Percentiles rank a stretch among this genome's conserved stretches.
These are phyloP conservation scores for Pteromalus puparum DNA, from an alignment of 1,140 invertebrate species.

Conservation along the genomic window DNA sequence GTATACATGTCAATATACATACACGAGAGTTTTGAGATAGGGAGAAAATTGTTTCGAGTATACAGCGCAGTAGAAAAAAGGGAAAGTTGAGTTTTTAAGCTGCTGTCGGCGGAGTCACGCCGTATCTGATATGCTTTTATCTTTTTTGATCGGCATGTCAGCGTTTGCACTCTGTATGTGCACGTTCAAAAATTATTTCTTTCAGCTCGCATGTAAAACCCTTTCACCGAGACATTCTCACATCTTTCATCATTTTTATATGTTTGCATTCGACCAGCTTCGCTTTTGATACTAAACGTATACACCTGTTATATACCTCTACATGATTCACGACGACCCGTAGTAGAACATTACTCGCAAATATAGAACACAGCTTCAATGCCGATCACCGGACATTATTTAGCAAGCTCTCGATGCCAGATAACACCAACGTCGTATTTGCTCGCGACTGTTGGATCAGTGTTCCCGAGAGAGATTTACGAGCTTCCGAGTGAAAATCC, in stretches of 20 bases:
- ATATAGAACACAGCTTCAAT: neutral
- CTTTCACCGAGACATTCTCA: neutral
- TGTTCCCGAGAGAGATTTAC: constrained; percentile 4
- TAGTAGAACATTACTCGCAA: too few species aligned
- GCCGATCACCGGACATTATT: neutral
- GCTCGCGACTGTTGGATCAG: neutral
- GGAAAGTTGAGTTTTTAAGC: too few species aligned
- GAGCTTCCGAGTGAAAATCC: constrained; percentile 18
- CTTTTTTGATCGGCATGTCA: too few species aligned
- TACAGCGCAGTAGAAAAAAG: too few species aligned
- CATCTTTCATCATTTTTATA: neutral
- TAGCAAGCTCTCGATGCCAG: neutral
- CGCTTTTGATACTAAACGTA: neutral
- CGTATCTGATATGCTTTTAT: too few species aligned
- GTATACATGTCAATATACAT: neutral
- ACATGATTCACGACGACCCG: neutral
- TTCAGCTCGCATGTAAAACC: neutral
- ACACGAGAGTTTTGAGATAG: too few species aligned
- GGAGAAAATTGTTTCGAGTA: too few species aligned
- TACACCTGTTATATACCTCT: neutral
- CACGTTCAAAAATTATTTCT: too few species aligned
- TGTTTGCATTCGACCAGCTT: neutral
- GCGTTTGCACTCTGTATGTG: neutral
- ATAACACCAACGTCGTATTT: constrained; percentile 20
- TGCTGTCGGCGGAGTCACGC: too few species aligned